Evolutionary conservation across 2,888 invertebrate species (phyloP), one percentile per base, ranked within the genome.

Genomic region (Lithosia quadra): DNA sequence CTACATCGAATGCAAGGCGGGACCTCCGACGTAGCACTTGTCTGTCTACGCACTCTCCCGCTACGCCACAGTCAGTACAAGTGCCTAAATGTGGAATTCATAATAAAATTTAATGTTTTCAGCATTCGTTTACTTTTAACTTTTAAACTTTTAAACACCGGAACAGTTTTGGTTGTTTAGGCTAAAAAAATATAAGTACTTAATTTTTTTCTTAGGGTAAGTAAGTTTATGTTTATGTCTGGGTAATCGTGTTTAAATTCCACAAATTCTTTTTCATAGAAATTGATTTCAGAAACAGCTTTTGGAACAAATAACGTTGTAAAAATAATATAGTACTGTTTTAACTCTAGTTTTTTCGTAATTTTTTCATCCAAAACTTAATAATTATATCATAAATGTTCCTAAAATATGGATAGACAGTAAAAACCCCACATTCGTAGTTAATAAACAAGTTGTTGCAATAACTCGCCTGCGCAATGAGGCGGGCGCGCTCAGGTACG

Each of bases 401-500:
- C n/a, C 33, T 3, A 11, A 8, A 4, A 60, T 13, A 28, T 13
- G 22, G n/a, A 34, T 21, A 21, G 2, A 9, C 53, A 18, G n/a
- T 49, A 8, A 33, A 24, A 28, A 1, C n/a, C n/a, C 28, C 13
- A 18, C 49, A 28, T 10, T 34, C 55, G n/a, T 58, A 18, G 15
- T 18, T 63, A 63, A 55, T 55, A 55, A 64, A 39, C 63, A 64
- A 39, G 21, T 39, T 70, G 58, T 70, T 64, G 67, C 70, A 76
- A 76, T 80, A 78, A 74, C 57, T 80, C 76, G 59, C 43, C n/a
- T 55, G 72, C 65, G 75, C 77, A 74, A 81, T 75, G 81, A 80
- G 73, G 72, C 78, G 78, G 77, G 75, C 63, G 68, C 75, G 75
- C 71, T 65, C 76, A 84, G 86, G 81, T 83, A 84, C 86, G 87